Percentiles rank a stretch among this genome's conserved stretches.
These are phyloP conservation scores for Axinella damicornis DNA, from an alignment of 37 sponge, comb jelly and placozoan genomes.

Conservation along the genomic window DNA sequence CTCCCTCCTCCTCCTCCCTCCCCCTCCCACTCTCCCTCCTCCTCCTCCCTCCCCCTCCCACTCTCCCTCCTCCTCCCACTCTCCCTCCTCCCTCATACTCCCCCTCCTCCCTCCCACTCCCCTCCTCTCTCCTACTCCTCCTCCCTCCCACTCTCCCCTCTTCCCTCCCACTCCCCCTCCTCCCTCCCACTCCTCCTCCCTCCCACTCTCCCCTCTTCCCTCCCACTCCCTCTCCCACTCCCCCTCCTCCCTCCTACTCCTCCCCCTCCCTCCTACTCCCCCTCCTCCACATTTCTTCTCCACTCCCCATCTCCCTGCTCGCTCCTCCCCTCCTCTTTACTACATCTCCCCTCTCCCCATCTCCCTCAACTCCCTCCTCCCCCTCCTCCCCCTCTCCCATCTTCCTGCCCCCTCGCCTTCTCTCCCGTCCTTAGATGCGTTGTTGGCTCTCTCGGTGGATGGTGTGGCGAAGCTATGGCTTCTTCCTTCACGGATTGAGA, in stretches of 20 bases:
- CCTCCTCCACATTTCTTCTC: neutral
- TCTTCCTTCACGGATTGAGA: slow-evolving; percentile 36
- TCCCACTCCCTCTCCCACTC: neutral
- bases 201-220: neutral
- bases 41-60: neutral
- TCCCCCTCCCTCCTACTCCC: neutral
- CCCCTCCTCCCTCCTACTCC: neutral
- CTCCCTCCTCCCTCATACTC: neutral
- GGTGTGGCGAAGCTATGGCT: slow-evolving; percentile 78
- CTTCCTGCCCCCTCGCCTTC: neutral
- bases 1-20: too few relatives aligned
- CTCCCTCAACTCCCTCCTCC: slow-evolving; percentile 5
- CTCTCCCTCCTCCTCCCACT: neutral
- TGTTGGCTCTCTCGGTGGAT: slow-evolving; percentile 68
- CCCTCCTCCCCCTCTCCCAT: neutral
- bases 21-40: neutral
- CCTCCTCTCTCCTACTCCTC: neutral
- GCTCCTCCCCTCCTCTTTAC: neutral
- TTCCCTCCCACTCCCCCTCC: slow-evolving; percentile 1
- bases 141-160: neutral
- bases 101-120: neutral
- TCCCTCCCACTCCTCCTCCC: neutral
- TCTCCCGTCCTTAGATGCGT: slow-evolving; percentile 42
- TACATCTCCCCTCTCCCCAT: neutral
- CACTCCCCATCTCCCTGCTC: too few relatives aligned